These are phyloP conservation scores for Tachycineta bicolor DNA, from an alignment of 2,113 vertebrate species.

Conservation along the genomic window DNA sequence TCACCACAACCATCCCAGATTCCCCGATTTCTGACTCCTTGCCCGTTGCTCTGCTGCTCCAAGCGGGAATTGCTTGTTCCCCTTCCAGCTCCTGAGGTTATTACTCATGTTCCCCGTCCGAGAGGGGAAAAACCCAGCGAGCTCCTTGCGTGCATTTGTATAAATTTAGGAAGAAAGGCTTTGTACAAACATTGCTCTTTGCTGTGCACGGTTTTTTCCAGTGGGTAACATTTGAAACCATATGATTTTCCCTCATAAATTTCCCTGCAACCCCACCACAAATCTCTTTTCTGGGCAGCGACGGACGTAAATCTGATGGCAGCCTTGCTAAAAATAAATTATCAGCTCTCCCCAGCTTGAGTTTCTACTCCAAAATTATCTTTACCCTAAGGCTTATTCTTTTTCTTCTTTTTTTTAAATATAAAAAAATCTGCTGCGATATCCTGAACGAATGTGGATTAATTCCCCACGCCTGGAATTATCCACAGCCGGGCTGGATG, in stretches of 20 bases:
- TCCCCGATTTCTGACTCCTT: slow-evolving; percentile 50
- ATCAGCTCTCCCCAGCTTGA: not conserved
- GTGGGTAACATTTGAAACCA: not conserved
- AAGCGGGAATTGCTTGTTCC: slow-evolving; percentile 42
- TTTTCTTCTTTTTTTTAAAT: not conserved
- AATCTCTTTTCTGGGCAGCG: not conserved
- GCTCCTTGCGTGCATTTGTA: not conserved
- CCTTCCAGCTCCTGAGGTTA: slow-evolving; percentile 62
- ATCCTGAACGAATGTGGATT: not conserved
- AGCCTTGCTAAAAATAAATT: not conserved
- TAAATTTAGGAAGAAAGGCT: slow-evolving; percentile 39
- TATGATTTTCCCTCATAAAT: slow-evolving; percentile 47
- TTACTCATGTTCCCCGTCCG: slow-evolving; percentile 64
- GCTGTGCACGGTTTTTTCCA: slow-evolving; percentile 21
- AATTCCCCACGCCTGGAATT: not conserved
- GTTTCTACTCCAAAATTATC: not conserved
- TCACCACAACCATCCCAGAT: not conserved
- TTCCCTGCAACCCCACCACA: not conserved
- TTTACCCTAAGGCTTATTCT: not conserved
- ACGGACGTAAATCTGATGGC: not conserved
- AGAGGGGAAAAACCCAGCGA: slow-evolving; percentile 24
- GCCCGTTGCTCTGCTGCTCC: slow-evolving; percentile 4
- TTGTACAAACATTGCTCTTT: slow-evolving; percentile 33
- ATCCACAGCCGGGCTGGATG: not conserved
- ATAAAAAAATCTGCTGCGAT: not conserved